Conservation (phyloP, 1,140 invertebrate genomes). For the Drosophila ficusphila region DNA sequence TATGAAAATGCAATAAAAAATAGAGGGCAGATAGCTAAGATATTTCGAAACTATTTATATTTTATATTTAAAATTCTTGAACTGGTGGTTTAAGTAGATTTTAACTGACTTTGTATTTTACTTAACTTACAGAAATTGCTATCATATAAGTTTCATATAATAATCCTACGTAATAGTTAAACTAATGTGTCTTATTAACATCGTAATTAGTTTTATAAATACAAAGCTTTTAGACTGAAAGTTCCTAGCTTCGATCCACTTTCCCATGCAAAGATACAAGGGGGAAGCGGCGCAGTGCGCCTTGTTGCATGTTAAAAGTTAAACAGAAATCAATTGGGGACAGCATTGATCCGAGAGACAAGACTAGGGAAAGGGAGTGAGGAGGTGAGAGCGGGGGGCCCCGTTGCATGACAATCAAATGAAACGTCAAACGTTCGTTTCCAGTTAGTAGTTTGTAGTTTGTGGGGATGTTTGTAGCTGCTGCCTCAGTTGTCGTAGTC, state of each 20-base stretch:
- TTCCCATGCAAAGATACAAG: conserved; percentile 13
- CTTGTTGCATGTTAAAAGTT: conserved; percentile 77
- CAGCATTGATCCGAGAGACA: conserved; percentile 72
- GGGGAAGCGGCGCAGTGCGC: conserved; percentile 4
- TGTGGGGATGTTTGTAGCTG: conserved; percentile 15
- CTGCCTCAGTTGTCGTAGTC: conserved; percentile 30
- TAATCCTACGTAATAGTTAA: no score
- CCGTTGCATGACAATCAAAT: conserved; percentile 76
- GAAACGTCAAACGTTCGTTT: conserved; percentile 70
- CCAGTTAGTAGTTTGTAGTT: conserved; percentile 15
- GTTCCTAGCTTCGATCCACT: conserved; percentile 23
- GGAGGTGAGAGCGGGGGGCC: conserved; percentile 6
- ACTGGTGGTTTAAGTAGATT: no score
- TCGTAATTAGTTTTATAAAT: no score
- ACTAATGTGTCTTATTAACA: no score
- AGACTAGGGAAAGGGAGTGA: conserved; percentile 30
- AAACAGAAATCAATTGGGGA: conserved; percentile 80
- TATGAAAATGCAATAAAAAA: no score
- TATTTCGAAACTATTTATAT: no score
- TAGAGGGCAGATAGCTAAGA: no score
- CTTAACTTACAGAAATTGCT: no score
- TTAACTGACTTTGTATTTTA: no score
- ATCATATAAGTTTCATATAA: no score
- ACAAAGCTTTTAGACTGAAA: neutral
- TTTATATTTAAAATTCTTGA: no score